These are phyloP conservation scores for Rhinichthys klamathensis DNA, from an alignment of 2,113 vertebrate species.

Conservation along the genomic window DNA sequence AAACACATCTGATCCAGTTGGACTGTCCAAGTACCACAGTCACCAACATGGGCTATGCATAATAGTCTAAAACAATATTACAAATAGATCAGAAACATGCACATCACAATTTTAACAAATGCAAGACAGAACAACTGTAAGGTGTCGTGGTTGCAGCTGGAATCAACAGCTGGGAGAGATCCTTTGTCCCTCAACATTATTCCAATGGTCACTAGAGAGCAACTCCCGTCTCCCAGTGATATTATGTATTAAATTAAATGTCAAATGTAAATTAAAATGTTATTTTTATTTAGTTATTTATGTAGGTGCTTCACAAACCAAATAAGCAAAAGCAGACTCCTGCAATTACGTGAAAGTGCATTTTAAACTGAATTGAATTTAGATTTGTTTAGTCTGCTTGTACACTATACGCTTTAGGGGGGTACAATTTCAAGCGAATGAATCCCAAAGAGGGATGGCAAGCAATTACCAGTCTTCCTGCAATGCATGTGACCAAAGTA, in stretches of 20 bases:
- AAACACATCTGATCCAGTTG: neutral
- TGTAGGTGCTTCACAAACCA: neutral
- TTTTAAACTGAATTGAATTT: neutral
- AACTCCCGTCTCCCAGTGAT: neutral
- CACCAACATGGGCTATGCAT: neutral
- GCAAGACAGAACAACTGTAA: neutral
- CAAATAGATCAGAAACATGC: neutral
- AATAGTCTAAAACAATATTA: neutral
- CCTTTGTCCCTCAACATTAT: neutral
- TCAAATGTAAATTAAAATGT: neutral
- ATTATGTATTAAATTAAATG: neutral
- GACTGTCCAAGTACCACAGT: neutral
- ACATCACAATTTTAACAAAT: neutral
- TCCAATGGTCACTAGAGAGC: neutral
- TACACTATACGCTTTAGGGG: neutral
- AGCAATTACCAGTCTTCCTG: neutral
- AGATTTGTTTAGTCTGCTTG: slow-evolving; percentile 14
- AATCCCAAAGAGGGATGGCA: neutral
- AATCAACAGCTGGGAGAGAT: neutral
- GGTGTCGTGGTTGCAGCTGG: neutral
- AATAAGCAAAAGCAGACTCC: neutral
- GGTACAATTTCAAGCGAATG: neutral
- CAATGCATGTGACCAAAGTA: neutral
- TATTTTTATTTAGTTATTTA: neutral
- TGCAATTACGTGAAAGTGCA: neutral